Evolutionary conservation across 1,140 invertebrate genomes (phyloP).

Genomic region (Lutraria rhynchaena): DNA sequence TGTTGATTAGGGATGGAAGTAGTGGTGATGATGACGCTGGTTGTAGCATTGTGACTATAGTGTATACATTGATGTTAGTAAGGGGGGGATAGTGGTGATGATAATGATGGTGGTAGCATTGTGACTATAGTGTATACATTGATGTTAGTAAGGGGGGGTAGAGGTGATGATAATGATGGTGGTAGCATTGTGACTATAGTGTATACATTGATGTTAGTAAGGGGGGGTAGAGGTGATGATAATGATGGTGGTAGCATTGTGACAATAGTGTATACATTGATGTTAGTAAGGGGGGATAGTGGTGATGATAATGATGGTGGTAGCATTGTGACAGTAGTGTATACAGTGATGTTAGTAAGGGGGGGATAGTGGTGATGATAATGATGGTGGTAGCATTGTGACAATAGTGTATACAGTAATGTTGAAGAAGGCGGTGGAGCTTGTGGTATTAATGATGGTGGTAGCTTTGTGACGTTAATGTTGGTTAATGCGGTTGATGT

Average conservation of each 20-base stretch:
- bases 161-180: neutral
- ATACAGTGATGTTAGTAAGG: neutral
- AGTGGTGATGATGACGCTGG: neutral
- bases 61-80: neutral
- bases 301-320: neutral
- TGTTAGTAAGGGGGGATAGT: neutral
- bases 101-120: neutral
- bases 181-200: neutral
- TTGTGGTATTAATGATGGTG: too few species aligned
- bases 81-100: neutral
- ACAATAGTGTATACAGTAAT: too few species aligned
- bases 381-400: neutral
- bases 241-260: neutral
- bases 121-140: too few species aligned
- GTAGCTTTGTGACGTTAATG: too few species aligned
- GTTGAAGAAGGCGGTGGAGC: too few species aligned
- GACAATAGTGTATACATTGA: too few species aligned
- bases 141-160: neutral
- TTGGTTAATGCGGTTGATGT: too few species aligned
- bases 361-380: neutral
- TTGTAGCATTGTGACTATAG: neutral
- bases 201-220: neutral
- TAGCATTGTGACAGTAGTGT: neutral
- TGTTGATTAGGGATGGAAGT: neutral
- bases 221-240: neutral